A percentile compares a stretch with the other conserved stretches of the same genome.
Evolutionary conservation across 2,888 invertebrate genomes (phyloP).

Genomic region (Agrochola circellaris): DNA sequence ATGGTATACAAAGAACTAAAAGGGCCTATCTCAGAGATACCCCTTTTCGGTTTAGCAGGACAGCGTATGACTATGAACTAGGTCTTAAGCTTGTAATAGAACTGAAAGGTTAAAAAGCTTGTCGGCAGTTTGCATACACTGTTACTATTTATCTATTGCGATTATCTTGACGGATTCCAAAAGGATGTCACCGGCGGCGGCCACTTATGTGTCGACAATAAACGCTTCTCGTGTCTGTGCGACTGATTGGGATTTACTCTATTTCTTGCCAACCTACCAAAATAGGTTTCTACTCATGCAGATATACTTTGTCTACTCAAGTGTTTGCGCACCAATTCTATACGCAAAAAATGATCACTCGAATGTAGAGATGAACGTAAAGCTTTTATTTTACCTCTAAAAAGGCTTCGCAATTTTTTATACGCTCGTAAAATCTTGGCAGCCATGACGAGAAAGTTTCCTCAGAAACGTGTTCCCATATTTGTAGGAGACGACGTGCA

Average conservation of each 20-base stretch:
- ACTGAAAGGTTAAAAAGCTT: constrained; percentile 22
- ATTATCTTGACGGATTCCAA: constrained; percentile 71
- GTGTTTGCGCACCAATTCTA: constrained; percentile 24
- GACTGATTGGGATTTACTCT: constrained; percentile 71
- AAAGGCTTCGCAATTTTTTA: constrained; percentile 34
- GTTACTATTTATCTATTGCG: constrained; percentile 70
- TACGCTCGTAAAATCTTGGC: constrained; percentile 42
- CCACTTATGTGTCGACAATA: constrained; percentile 68
- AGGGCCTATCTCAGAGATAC: no score
- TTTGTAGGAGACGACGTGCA: constrained; percentile 42
- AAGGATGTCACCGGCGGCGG: constrained; percentile 61
- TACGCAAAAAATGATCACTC: constrained; percentile 30
- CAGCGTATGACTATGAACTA: not conserved
- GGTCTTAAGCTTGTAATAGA: not conserved
- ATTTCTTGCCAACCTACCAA: constrained; percentile 55
- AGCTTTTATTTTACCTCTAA: constrained; percentile 23
- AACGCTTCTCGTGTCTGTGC: constrained; percentile 68
- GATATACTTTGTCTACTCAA: constrained; percentile 46
- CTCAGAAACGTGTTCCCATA: constrained; percentile 33
- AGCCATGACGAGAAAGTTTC: constrained; percentile 43
- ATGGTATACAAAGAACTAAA: no score
- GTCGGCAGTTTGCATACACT: constrained; percentile 66
- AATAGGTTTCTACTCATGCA: constrained; percentile 52
- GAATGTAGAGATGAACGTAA: not conserved
- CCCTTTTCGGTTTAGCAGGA: no score